These are phyloP conservation scores for Hiodon alosoides DNA, from an alignment of 2,113 vertebrate genomes.

Conservation along the genomic window DNA sequence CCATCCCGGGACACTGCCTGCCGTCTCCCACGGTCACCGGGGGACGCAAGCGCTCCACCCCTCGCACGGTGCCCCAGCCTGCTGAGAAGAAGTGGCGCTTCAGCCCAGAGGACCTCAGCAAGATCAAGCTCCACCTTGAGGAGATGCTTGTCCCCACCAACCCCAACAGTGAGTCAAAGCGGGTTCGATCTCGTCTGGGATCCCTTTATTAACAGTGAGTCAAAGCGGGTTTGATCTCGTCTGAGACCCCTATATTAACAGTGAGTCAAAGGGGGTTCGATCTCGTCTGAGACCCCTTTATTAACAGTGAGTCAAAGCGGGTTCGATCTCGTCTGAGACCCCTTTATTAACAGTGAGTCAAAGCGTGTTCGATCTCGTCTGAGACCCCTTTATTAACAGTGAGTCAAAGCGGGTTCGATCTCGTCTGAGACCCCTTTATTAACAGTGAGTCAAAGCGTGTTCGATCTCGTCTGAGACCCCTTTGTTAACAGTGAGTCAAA, in stretches of 20 bases:
- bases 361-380: neutral
- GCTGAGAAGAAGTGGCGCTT: constrained; percentile 81
- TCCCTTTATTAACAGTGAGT: neutral
- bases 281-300: neutral
- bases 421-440: neutral
- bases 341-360: neutral
- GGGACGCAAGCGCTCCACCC: constrained; percentile 42
- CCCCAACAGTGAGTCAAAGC: constrained; percentile 68
- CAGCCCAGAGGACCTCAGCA: constrained; percentile 73
- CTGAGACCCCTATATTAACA: neutral
- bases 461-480: neutral
- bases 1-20: constrained; percentile 64
- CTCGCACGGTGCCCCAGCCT: neutral
- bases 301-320: constrained; percentile 67
- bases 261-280: neutral
- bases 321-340: neutral
- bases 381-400: constrained; percentile 23
- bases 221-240: neutral
- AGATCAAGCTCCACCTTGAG: constrained; percentile 75
- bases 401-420: neutral
- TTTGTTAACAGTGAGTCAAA: neutral
- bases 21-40: constrained; percentile 41
- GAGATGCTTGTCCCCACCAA: constrained; percentile 62
- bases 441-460: neutral
- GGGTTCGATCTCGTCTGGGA: neutral